phyloP scores from a whole-genome alignment of 2,888 invertebrate genomes.

The Patella depressa region DNA sequence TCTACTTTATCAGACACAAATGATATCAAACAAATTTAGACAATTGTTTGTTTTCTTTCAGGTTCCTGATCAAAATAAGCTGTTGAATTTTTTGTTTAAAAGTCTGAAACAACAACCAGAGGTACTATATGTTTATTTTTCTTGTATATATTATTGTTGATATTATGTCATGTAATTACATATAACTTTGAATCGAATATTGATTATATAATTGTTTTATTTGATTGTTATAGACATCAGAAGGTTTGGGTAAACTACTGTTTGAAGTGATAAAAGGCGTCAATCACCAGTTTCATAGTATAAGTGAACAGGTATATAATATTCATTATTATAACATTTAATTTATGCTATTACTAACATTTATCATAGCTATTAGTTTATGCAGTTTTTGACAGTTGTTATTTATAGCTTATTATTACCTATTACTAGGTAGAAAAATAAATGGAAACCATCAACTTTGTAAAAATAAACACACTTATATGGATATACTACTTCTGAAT shows the following conservation, averaged over 20 bases:
- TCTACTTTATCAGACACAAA: too few relatives aligned
- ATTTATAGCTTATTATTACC: too few relatives aligned
- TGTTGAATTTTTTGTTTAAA: slow-evolving; percentile 80
- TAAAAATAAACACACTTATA: too few relatives aligned
- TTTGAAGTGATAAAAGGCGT: slow-evolving; percentile 91
- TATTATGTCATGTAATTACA: background rate
- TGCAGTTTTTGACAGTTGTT: too few relatives aligned
- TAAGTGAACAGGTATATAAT: slow-evolving; percentile 75
- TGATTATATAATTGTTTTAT: too few relatives aligned
- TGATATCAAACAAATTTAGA: too few relatives aligned
- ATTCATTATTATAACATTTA: too few relatives aligned
- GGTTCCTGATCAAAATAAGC: slow-evolving; percentile 83
- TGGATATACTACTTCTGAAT: too few relatives aligned
- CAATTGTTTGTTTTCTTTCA: slow-evolving; percentile 40
- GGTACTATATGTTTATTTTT: slow-evolving; percentile 71
- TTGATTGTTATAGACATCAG: slow-evolving; percentile 77
- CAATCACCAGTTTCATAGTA: slow-evolving; percentile 87
- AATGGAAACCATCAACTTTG: background rate
- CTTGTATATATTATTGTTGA: slow-evolving; percentile 1
- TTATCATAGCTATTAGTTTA: too few relatives aligned
- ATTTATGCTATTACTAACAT: too few relatives aligned
- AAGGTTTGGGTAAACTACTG: slow-evolving; percentile 87
- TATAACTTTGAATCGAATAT: too few relatives aligned
- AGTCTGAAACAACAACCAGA: slow-evolving; percentile 79
- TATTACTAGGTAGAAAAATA: background rate